phyloP scores from a whole-genome alignment of 2,888 invertebrate species.

The Netelia inedita region DNA sequence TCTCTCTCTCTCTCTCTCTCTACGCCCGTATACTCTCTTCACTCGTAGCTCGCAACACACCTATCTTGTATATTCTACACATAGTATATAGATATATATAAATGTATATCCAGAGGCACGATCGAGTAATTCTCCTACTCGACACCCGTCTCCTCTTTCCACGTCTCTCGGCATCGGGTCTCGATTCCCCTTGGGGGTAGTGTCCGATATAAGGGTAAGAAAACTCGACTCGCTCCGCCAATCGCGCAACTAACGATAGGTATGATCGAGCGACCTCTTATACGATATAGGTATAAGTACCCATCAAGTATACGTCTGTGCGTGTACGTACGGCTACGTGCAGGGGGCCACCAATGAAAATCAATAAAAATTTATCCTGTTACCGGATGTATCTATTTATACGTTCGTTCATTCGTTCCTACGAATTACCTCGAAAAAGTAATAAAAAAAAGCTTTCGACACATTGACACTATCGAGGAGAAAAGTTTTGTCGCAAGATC shows the following conservation, averaged over 20 bases:
- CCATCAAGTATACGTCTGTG: neutral
- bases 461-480: no score
- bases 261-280: constrained; percentile 63
- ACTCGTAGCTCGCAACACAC: no score
- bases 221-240: constrained; percentile 59
- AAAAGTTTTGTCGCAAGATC: no score
- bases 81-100: no score
- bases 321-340: neutral
- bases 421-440: neutral
- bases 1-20: no score
- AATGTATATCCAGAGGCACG: neutral
- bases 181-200: constrained; percentile 56
- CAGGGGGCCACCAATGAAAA: constrained; percentile 48
- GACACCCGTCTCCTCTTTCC: constrained; percentile 19
- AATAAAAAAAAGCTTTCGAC: neutral
- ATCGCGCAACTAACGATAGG: constrained; percentile 64
- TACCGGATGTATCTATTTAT: constrained; percentile 32
- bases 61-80: no score
- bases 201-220: constrained; percentile 55
- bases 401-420: neutral
- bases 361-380: constrained; percentile 65
- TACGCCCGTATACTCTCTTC: no score
- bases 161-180: neutral
- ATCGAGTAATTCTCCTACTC: constrained; percentile 52
- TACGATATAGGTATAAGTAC: constrained; percentile 1